Percentiles rank a stretch among this genome's conserved stretches.
phyloP scores from a whole-genome alignment of 2,888 invertebrate genomes.

The Lepidochrysops patricia region DNA sequence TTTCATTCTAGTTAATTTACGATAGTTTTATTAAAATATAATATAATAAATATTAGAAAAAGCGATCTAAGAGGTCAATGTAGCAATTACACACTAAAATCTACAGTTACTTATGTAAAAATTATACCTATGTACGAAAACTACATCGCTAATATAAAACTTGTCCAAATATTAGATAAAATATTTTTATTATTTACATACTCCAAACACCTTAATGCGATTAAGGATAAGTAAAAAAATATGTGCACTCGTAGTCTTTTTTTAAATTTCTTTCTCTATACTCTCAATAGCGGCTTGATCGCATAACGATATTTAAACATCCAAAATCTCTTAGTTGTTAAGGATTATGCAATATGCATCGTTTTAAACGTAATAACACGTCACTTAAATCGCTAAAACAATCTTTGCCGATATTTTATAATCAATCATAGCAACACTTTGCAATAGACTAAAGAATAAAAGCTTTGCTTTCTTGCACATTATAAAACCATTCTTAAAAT shows the following conservation, averaged over 20 bases:
- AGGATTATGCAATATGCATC: not conserved
- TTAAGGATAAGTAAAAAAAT: slow-evolving; percentile 9
- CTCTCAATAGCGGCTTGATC: not conserved
- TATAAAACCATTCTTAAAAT: not conserved
- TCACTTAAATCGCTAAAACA: not conserved
- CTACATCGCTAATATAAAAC: slow-evolving; percentile 1
- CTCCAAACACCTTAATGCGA: slow-evolving; percentile 2
- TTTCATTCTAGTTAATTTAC: not conserved
- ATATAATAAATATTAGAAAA: not conserved
- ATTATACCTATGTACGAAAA: not conserved
- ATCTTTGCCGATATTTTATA: not conserved
- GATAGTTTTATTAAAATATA: slow-evolving; percentile 1
- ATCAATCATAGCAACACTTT: not conserved
- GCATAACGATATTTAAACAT: not conserved
- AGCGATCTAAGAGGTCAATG: not conserved
- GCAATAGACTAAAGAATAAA: not conserved
- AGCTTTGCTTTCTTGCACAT: not conserved
- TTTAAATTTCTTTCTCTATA: not conserved
- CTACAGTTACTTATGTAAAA: not conserved
- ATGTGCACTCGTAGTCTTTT: slow-evolving; percentile 6
- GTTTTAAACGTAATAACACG: not conserved
- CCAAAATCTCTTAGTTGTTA: not conserved
- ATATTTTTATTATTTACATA: slow-evolving; percentile 7
- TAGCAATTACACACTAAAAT: not conserved
- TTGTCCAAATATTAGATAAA: slow-evolving; percentile 5